Evolutionary conservation across 2,797 vertebrate genomes (phyloP), one percentile per base, ranked within the genome.

Genomic region (Anas acuta): DNA sequence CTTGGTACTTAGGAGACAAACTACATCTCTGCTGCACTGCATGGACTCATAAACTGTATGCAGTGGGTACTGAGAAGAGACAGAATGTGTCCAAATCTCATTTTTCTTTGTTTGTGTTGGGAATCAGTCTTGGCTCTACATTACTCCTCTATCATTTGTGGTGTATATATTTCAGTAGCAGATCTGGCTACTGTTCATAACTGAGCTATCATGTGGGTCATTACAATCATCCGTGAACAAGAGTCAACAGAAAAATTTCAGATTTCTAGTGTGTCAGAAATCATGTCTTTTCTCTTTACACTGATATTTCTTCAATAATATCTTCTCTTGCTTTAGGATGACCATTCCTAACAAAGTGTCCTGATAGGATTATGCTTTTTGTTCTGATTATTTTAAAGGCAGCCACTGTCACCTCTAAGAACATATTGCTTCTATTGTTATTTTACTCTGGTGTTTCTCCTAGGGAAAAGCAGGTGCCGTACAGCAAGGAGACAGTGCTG

Each of bases 401-500:
- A 56, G 47, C 20, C 54, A 45, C 22, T 77, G 64, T 64, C 41
- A 72, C 32, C 21, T 87, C 25, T 71, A 37, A 41, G 39, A 30
- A 45, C 43, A 67, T 72, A 32, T 75, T 39, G 11, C 25, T 73
- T 51, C 23, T 70, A 12, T 51, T 14, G 18, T 58, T 73, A 15
- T 81, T 64, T 90, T 37, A n/a, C 41, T 89, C 43, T 5, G n/a
- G 11, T 88, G 57, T 84, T 87, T 74, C 39, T 41, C 41, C 16
- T 71, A 99, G 99, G 98, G 98, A 18, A 98, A 97, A 97, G 98
- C 98, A 5, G 96, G 96, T 19, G 98, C 92, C 51, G 96, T 98
- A 7, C 95, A 73, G 32, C 97, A 92, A 33, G 98, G 98, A 51
- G 98, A 94, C 91, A 95, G 78, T n/a, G 84, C 93, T 32, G 98